Base-by-base conservation (phyloP, 2,888 invertebrate species). In the Aradus depressus region DNA sequence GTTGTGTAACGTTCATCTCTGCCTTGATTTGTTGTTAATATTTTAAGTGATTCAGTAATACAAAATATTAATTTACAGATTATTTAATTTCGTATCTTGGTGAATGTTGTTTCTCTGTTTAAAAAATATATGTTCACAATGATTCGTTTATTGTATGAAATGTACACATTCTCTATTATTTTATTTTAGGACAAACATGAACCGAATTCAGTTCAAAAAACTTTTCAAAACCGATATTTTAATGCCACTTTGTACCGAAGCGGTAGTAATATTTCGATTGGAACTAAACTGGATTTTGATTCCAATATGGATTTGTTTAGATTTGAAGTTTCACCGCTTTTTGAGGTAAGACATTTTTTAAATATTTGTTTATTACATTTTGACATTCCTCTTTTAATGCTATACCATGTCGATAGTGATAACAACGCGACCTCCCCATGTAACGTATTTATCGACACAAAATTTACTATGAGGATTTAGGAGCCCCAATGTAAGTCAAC, bases 291-390 rank as follows among this genome's bases (percentile, higher is more conserved):
- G 3, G 12, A 23, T 12, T n/a, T n/a, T n/a, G 22, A 3, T 25
- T 10, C 22, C 22, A 53, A 50, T 39, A 45, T 48, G 18, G 54
- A 54, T 35, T 41, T 51, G 5, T 54, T 54, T 43, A 28, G 42
- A 4, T 54, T 54, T 37, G 51, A 54, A 37, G 38, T 51, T 6
- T 51, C 54, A 16, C 54, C 54, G n/a, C 51, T 54, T n/a, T 54
- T 54, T 28, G 48, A 51, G 14, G 54, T 54, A 19, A 47, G 28
- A 16, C 10, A 19, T 19, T 32, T 16, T 8, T 34, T 8, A 6
- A 26, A 8, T 8, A 31, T 6, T 16, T 44, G 5, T 6, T 37
- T 12, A 16, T 8, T 8, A 16, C n/a, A 31, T 44, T 4, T 18
- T n/a, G n/a, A n/a, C n/a, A n/a, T n/a, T n/a, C n/a, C n/a, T n/a